phyloP scores from a whole-genome alignment of 2,113 vertebrate species.

The Glareola pratincola region DNA sequence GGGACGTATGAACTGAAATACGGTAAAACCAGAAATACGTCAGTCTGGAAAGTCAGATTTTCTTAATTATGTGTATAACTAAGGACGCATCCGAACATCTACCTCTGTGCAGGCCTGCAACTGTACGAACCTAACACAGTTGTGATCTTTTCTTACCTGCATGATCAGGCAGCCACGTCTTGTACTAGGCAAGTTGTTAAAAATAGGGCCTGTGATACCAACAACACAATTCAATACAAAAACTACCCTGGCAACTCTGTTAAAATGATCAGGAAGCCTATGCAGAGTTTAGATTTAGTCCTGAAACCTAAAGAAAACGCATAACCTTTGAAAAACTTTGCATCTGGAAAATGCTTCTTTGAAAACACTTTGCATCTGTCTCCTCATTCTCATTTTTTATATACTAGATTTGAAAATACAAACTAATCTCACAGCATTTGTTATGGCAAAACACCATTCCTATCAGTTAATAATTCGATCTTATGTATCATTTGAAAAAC shows the following conservation, averaged over 20 bases:
- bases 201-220: neutral
- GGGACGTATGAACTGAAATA: neutral
- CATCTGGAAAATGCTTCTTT: neutral
- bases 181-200: neutral
- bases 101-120: neutral
- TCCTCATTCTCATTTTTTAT: neutral
- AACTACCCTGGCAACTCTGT: neutral
- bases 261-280: neutral
- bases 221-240: neutral
- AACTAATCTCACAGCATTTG: neutral
- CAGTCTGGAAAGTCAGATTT: neutral
- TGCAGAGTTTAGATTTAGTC: neutral
- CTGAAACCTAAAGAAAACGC: neutral
- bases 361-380: neutral
- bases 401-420: neutral
- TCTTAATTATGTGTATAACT: neutral
- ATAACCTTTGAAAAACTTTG: neutral
- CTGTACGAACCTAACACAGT: neutral
- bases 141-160: neutral
- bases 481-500: fast-evolving
- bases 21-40: neutral
- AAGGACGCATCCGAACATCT: neutral
- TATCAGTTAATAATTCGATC: neutral
- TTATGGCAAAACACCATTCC: neutral
- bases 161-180: neutral